phyloP scores from a whole-genome alignment of 2,888 invertebrate species.

The Hyles lineata region DNA sequence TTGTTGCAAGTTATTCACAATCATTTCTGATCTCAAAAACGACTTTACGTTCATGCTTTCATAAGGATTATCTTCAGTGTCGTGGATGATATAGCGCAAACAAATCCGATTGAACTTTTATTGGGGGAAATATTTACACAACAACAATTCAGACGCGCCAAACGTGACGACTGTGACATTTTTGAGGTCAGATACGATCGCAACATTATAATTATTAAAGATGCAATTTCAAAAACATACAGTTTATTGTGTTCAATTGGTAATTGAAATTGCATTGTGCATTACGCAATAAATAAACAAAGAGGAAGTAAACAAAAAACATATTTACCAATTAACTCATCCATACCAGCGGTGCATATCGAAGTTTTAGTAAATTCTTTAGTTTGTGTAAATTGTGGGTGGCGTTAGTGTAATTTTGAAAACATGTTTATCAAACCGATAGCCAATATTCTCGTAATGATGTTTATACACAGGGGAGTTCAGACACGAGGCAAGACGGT shows the following conservation, averaged over 20 bases:
- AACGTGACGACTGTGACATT: too few relatives aligned
- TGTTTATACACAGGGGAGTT: constrained; percentile 49
- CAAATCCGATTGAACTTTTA: not conserved
- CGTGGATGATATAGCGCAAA: not conserved
- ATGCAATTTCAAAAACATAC: constrained; percentile 51
- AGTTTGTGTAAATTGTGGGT: constrained; percentile 59
- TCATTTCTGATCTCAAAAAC: constrained; percentile 15
- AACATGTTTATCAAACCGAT: constrained; percentile 32
- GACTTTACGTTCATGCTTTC: not conserved
- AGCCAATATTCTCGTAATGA: constrained; percentile 12
- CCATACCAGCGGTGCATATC: constrained; percentile 85
- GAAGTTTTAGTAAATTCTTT: constrained; percentile 61
- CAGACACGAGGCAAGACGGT: constrained; percentile 52
- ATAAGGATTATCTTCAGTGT: not conserved
- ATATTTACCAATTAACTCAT: constrained; percentile 79
- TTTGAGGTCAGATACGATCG: constrained; percentile 51
- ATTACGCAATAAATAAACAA: constrained; percentile 42
- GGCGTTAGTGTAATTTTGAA: constrained; percentile 40
- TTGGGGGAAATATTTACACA: too few relatives aligned
- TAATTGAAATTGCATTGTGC: constrained; percentile 50
- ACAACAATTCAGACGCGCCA: too few relatives aligned
- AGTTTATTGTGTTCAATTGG: constrained; percentile 32
- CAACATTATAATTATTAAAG: constrained; percentile 48
- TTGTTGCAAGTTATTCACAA: constrained; percentile 18
- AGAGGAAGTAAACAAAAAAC: constrained; percentile 45